Percentiles rank a stretch among this genome's conserved stretches.
Evolutionary conservation across 1,140 invertebrate genomes (phyloP).

Genomic region (Hyles euphorbiae): DNA sequence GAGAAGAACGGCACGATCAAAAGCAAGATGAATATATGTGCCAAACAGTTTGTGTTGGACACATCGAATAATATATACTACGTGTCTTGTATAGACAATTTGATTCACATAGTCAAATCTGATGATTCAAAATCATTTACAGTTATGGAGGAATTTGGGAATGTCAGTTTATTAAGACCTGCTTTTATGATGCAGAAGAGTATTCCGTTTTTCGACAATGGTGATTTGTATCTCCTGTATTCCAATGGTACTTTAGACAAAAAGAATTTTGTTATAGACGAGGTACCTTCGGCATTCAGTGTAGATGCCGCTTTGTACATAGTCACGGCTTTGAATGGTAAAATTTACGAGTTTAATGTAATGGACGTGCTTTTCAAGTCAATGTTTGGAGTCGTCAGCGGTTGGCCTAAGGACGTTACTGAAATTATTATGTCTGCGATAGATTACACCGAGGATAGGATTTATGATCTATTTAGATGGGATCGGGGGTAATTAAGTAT

Average conservation of each 20-base stretch:
- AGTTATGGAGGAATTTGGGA: conserved; percentile 38
- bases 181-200: conserved; percentile 53
- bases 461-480: conserved; percentile 15
- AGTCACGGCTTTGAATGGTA: conserved; percentile 49
- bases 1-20: conserved; percentile 46
- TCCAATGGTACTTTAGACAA: conserved; percentile 48
- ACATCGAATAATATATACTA: conserved; percentile 58
- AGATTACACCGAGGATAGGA: conserved; percentile 29
- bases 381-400: conserved; percentile 40
- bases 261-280: conserved; percentile 44
- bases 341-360: conserved; percentile 58
- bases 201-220: conserved; percentile 51
- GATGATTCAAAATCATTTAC: conserved; percentile 31
- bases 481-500: neutral
- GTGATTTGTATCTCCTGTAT: conserved; percentile 43
- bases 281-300: conserved; percentile 45
- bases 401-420: conserved; percentile 40
- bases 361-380: conserved; percentile 49
- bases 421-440: conserved; percentile 52
- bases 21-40: conserved; percentile 39
- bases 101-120: conserved; percentile 38
- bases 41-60: conserved; percentile 55
- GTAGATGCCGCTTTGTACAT: conserved; percentile 53
- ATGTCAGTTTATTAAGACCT: conserved; percentile 43
- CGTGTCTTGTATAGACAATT: conserved; percentile 36